These are phyloP conservation scores for Aphodius granarius DNA, from an alignment of 2,888 invertebrate genomes.

Conservation along the genomic window DNA sequence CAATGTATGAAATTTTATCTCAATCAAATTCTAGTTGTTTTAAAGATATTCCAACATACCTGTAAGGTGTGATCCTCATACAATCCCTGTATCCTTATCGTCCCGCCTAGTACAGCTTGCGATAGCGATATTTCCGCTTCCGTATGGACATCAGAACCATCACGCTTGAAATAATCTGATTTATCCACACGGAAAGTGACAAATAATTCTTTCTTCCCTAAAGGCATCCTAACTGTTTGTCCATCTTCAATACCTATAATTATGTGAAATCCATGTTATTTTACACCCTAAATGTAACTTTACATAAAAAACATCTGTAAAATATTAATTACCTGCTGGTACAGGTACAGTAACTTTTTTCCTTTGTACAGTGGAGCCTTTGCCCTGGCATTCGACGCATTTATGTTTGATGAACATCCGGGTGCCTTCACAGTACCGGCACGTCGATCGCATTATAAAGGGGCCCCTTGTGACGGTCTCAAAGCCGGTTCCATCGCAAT, in stretches of 20 bases:
- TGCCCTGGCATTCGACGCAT: conserved; percentile 90
- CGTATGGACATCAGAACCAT: conserved; percentile 96
- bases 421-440: conserved; percentile 85
- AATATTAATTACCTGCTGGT: conserved; percentile 66
- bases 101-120: conserved; percentile 93
- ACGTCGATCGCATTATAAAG: conserved; percentile 96
- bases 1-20: no score
- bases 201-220: conserved; percentile 90
- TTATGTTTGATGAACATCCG: conserved; percentile 88
- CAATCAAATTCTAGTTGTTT: not conserved
- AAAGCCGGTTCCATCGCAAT: conserved; percentile 97
- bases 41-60: conserved; percentile 57
- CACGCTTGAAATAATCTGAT: conserved; percentile 87
- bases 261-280: not conserved
- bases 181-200: conserved; percentile 90
- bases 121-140: conserved; percentile 86
- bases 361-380: conserved; percentile 80
- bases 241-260: conserved; percentile 88
- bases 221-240: conserved; percentile 92
- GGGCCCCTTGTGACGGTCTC: conserved; percentile 84
- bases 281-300: not conserved
- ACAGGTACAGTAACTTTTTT: conserved; percentile 91
- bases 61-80: conserved; percentile 93
- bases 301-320: not conserved
- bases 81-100: conserved; percentile 88